Evolutionary conservation across 2,888 invertebrate species (phyloP).

Genomic region (Dioctria linearis): DNA sequence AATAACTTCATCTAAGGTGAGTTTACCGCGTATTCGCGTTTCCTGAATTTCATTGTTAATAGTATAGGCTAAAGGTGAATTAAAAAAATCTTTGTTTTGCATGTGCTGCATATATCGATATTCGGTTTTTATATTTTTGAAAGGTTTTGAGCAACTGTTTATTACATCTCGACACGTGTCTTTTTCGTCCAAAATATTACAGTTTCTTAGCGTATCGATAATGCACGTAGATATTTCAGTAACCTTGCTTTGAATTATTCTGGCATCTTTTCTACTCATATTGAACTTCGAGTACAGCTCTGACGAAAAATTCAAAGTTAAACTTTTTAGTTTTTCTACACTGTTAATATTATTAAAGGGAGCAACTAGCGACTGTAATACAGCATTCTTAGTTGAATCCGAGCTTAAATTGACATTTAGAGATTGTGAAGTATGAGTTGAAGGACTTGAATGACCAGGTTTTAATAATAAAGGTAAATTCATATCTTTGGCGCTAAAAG

Average conservation of each 20-base stretch:
- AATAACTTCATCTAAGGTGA: not conserved
- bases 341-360: too few species aligned
- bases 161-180: not conserved
- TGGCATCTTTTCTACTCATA: slow-evolving; percentile 31
- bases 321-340: too few species aligned
- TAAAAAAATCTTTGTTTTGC: slow-evolving; percentile 9
- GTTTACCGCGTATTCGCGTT: not conserved
- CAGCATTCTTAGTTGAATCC: too few species aligned
- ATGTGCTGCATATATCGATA: slow-evolving; percentile 4
- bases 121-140: slow-evolving; percentile 7
- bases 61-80: slow-evolving; percentile 4
- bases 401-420: too few species aligned
- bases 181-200: not conserved
- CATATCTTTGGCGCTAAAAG: too few species aligned
- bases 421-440: too few species aligned
- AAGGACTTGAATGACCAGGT: too few species aligned
- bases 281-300: too few species aligned
- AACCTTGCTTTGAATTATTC: slow-evolving; percentile 12
- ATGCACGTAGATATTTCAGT: not conserved
- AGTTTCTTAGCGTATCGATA: not conserved
- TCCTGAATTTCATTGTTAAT: slow-evolving; percentile 17
- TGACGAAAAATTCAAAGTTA: too few species aligned
- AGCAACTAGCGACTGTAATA: too few species aligned
- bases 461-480: too few species aligned
- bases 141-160: not conserved